A percentile compares a stretch with the other conserved stretches of the same genome.
Conservation (phyloP, 2,113 vertebrate species). For the Pelmatolapia mariae region DNA sequence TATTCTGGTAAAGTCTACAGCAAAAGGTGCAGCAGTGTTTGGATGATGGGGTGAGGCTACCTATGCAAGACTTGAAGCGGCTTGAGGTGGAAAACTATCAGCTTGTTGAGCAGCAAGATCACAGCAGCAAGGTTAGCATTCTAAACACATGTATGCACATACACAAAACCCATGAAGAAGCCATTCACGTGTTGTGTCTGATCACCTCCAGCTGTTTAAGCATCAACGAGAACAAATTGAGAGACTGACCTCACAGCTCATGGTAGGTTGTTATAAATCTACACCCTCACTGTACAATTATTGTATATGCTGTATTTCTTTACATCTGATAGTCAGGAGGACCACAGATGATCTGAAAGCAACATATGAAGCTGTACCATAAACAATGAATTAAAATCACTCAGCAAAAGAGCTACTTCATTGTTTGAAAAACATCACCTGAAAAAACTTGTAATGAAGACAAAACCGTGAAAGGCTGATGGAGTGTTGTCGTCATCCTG, state of each 20-base stretch:
- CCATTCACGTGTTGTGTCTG: background rate
- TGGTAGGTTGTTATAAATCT: conserved; percentile 61
- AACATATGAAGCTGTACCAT: background rate
- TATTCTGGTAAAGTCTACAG: conserved; percentile 73
- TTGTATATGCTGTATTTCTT: background rate
- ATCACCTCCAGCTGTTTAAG: conserved; percentile 78
- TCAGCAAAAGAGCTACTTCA: background rate
- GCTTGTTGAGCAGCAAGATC: conserved; percentile 80
- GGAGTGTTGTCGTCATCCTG: background rate
- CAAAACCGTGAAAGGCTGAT: background rate
- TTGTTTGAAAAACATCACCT: background rate
- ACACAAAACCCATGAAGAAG: background rate
- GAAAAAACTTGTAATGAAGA: background rate
- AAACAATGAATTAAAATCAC: background rate
- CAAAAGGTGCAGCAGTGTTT: conserved; percentile 93
- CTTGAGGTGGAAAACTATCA: conserved; percentile 84
- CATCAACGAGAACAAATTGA: conserved; percentile 86
- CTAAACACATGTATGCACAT: background rate
- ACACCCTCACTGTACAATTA: background rate
- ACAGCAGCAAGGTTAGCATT: conserved; percentile 79
- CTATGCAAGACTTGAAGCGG: conserved; percentile 87
- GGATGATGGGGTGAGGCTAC: conserved; percentile 88
- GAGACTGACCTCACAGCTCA: conserved; percentile 75
- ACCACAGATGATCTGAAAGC: background rate
- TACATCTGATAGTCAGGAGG: background rate